Percentiles rank a stretch among this genome's conserved stretches.
Evolutionary conservation across 1,140 invertebrate species (phyloP).

Genomic region (Aphis gossypii): DNA sequence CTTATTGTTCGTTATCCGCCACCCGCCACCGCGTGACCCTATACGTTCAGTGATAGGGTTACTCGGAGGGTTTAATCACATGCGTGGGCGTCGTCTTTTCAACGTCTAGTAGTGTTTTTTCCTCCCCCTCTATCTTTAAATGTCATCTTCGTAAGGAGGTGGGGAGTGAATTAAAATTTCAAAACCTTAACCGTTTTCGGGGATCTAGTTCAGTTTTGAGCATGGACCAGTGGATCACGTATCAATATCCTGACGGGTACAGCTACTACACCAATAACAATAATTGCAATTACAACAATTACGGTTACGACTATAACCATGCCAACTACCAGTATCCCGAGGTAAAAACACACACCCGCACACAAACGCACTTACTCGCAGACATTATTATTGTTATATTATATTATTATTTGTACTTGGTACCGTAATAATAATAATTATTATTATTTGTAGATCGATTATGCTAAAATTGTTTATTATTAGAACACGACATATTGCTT

Average conservation of each 20-base stretch:
- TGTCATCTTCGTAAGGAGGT: neutral
- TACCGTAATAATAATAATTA: neutral
- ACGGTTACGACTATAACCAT: constrained; percentile 20
- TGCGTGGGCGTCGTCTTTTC: constrained; percentile 44
- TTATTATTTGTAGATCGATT: neutral
- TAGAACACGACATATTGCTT: neutral
- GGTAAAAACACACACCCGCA: constrained; percentile 31
- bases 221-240: constrained; percentile 57
- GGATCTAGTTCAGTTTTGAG: constrained; percentile 45
- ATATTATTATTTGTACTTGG: neutral
- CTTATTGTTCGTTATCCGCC: neutral
- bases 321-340: constrained; percentile 33
- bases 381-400: neutral
- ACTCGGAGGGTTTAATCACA: neutral
- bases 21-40: neutral
- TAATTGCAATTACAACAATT: constrained; percentile 21
- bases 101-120: neutral
- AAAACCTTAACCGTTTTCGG: neutral
- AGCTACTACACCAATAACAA: constrained; percentile 46
- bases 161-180: constrained; percentile 29
- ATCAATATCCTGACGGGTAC: constrained; percentile 56
- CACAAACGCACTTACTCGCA: neutral
- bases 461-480: constrained; percentile 15
- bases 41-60: neutral
- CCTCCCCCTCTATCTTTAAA: neutral